These are phyloP conservation scores for Meandrusa payeni DNA, from an alignment of 2,888 invertebrate species.

Conservation along the genomic window DNA sequence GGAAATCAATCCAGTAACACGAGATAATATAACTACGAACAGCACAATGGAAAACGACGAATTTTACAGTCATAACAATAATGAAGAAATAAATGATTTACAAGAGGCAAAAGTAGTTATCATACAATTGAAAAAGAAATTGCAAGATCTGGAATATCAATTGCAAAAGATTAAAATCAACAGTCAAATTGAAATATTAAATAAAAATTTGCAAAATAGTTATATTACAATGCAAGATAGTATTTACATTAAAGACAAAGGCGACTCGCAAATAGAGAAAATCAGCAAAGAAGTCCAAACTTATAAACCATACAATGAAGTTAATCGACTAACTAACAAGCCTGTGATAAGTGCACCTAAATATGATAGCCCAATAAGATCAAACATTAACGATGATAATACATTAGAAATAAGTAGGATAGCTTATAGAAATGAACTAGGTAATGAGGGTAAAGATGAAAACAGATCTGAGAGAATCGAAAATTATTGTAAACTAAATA, in stretches of 20 bases:
- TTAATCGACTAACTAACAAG: constrained; percentile 53
- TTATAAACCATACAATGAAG: constrained; percentile 43
- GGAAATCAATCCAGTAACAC: constrained; percentile 41
- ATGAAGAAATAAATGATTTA: constrained; percentile 63
- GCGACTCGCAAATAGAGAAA: constrained; percentile 39
- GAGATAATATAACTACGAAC: constrained; percentile 41
- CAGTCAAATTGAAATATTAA: constrained; percentile 57
- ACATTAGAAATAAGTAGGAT: constrained; percentile 63
- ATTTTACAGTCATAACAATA: constrained; percentile 55
- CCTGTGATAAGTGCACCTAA: constrained; percentile 71
- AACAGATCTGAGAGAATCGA: constrained; percentile 74
- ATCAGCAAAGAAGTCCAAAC: constrained; percentile 55
- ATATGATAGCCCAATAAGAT: constrained; percentile 58
- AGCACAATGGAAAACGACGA: constrained; percentile 48
- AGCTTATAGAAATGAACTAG: constrained; percentile 52
- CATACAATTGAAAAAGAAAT: constrained; percentile 55
- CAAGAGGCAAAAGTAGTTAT: constrained; percentile 62
- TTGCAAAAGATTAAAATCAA: constrained; percentile 61
- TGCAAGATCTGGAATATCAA: constrained; percentile 62
- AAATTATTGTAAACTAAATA: constrained; percentile 78
- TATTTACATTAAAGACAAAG: constrained; percentile 43
- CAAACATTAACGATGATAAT: constrained; percentile 63
- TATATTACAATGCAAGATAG: constrained; percentile 43
- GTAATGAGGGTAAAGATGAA: constrained; percentile 49
- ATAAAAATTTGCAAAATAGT: constrained; percentile 55